Evolutionary conservation across 2,888 invertebrate genomes (phyloP).

Genomic region (Pediacus dermestoides): DNA sequence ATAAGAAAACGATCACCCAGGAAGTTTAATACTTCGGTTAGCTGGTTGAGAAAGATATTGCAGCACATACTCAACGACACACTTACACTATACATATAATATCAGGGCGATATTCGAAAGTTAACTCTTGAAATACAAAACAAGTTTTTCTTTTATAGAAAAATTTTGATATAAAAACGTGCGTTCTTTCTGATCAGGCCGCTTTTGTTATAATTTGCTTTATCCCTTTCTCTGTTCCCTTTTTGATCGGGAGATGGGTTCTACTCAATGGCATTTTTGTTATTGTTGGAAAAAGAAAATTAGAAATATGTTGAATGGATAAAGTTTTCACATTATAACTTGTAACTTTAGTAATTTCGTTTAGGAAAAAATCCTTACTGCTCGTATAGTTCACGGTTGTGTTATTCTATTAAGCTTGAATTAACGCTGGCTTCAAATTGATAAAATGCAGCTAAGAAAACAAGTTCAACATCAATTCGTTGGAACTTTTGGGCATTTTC

Average conservation of each 20-base stretch:
- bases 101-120: background rate
- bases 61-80: no score
- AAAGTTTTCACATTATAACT: constrained; percentile 1
- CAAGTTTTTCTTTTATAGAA: background rate
- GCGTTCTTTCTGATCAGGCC: background rate
- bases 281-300: constrained; percentile 1
- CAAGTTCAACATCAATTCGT: no score
- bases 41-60: background rate
- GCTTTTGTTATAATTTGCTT: constrained; percentile 1
- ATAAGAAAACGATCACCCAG: no score
- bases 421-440: no score
- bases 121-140: background rate
- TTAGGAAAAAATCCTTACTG: no score
- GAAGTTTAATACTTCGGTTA: background rate
- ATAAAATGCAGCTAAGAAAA: no score
- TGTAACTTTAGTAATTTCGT: no score
- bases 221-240: constrained; percentile 1
- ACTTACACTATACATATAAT: no score
- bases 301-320: background rate
- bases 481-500: no score
- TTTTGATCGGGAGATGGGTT: constrained; percentile 2
- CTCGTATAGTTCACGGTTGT: no score
- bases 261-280: background rate
- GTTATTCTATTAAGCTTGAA: no score
- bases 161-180: constrained; percentile 1